Percentiles rank a stretch among this genome's conserved stretches.
phyloP scores from a whole-genome alignment of 2,113 vertebrate genomes.

The Eleginops maclovinus region DNA sequence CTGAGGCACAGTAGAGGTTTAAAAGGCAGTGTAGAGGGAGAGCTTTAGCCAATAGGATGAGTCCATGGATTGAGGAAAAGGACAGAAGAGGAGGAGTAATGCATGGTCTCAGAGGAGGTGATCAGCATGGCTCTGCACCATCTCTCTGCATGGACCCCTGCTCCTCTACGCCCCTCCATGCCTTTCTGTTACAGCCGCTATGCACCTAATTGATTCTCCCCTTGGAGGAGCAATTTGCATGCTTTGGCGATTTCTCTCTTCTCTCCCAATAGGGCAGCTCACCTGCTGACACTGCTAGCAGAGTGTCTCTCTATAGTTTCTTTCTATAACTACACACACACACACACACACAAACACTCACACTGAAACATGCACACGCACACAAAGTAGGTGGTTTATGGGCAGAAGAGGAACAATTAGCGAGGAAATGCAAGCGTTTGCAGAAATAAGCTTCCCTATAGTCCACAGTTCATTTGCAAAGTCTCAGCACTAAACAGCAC shows the following conservation, averaged over 20 bases:
- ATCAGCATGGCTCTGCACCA: conserved; percentile 73
- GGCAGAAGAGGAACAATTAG: conserved; percentile 71
- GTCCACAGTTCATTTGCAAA: conserved; percentile 65
- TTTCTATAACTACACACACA: conserved; percentile 42
- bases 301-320: conserved; percentile 58
- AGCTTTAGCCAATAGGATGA: conserved; percentile 27
- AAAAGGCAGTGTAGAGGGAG: conserved; percentile 19
- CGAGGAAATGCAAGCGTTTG: conserved; percentile 60
- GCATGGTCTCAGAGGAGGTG: conserved; percentile 72
- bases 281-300: conserved; percentile 83
- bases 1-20: conserved; percentile 31
- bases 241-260: conserved; percentile 78
- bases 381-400: conserved; percentile 34
- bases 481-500: conserved; percentile 37
- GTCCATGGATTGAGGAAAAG: conserved; percentile 37
- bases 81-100: conserved; percentile 59
- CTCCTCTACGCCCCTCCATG: conserved; percentile 48
- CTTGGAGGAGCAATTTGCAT: conserved; percentile 80
- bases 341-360: conserved; percentile 38
- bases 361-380: background rate
- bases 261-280: conserved; percentile 76
- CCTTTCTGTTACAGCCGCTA: conserved; percentile 69
- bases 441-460: conserved; percentile 65
- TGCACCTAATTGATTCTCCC: conserved; percentile 82
- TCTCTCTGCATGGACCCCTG: conserved; percentile 70